Percentiles rank a stretch among this genome's conserved stretches.
Evolutionary conservation across 2,113 vertebrate genomes (phyloP).

Genomic region (Mellivora capensis): DNA sequence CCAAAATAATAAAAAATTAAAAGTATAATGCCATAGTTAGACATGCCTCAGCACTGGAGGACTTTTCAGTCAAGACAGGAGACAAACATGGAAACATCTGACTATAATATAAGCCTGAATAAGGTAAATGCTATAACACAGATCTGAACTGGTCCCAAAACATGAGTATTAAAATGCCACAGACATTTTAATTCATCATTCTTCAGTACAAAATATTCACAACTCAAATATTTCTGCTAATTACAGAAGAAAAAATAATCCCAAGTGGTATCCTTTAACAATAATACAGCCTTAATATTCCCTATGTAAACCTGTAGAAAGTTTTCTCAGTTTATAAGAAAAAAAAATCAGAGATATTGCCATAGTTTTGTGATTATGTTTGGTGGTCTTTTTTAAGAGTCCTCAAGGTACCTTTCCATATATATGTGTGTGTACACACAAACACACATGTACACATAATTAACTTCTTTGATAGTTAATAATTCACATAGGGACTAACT

Average conservation of each 20-base stretch:
- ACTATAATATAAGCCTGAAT: neutral
- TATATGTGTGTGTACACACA: neutral
- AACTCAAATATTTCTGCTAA: neutral
- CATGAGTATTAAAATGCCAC: neutral
- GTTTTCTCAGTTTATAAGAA: neutral
- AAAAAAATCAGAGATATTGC: neutral
- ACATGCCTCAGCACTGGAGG: neutral
- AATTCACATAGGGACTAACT: conserved; percentile 54
- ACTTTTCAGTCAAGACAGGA: neutral
- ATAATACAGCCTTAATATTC: neutral
- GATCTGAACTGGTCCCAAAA: neutral
- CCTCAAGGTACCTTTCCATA: neutral
- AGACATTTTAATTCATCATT: neutral
- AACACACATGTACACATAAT: neutral
- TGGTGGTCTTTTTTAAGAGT: neutral
- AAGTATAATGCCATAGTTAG: neutral
- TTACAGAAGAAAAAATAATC: neutral
- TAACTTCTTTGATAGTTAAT: conserved; percentile 51
- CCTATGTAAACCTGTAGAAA: neutral
- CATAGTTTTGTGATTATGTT: neutral
- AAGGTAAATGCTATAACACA: neutral
- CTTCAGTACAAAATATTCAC: neutral
- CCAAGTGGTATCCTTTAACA: neutral
- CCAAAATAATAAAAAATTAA: neutral
- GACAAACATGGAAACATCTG: neutral